A percentile compares a stretch with the other conserved stretches of the same genome.
Conservation (phyloP, 2,113 vertebrate genomes). For the Poecile atricapillus region DNA sequence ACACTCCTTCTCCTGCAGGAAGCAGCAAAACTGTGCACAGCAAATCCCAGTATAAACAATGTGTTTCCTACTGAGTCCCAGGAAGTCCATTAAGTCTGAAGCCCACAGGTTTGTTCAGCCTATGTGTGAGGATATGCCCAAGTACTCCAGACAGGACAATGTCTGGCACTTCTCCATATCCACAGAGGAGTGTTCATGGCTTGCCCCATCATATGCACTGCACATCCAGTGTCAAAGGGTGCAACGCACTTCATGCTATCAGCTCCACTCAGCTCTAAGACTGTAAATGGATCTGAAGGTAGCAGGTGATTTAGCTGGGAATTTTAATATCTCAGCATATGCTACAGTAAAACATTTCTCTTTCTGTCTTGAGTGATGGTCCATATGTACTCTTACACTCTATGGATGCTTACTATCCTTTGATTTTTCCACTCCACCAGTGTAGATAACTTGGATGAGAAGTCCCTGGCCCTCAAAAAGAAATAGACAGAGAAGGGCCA, state of each 20-base stretch:
- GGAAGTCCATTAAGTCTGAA: neutral
- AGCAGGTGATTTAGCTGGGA: neutral
- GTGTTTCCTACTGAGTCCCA: neutral
- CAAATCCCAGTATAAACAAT: neutral
- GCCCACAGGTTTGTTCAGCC: neutral
- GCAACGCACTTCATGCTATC: neutral
- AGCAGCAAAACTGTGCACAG: neutral
- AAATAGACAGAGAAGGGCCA: neutral
- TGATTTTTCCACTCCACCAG: neutral
- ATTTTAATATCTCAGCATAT: neutral
- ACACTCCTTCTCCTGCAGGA: neutral
- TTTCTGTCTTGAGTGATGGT: neutral
- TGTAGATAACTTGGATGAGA: neutral
- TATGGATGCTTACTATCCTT: neutral
- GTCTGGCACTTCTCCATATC: neutral
- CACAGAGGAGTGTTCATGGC: neutral
- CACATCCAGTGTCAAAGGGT: neutral
- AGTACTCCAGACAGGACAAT: neutral
- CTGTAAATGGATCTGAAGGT: neutral
- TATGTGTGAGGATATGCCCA: fast-evolving
- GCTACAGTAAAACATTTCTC: neutral
- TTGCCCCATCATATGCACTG: neutral
- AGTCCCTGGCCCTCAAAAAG: neutral
- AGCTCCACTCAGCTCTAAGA: neutral
- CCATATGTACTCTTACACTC: neutral